Percentiles rank a stretch among this genome's conserved stretches.
These are phyloP conservation scores for Rhopalosiphum padi DNA, from an alignment of 1,140 invertebrate species.

Conservation along the genomic window DNA sequence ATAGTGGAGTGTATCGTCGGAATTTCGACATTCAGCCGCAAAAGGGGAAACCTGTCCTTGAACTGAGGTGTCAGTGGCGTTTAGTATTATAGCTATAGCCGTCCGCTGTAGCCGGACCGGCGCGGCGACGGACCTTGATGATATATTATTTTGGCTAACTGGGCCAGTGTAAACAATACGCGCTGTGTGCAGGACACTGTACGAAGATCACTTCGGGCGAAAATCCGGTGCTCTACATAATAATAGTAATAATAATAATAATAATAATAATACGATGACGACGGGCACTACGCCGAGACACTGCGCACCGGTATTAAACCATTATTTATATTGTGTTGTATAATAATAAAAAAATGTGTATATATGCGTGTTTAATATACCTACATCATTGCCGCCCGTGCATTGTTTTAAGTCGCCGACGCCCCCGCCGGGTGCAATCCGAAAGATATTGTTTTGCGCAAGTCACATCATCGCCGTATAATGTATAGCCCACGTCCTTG, in stretches of 20 bases:
- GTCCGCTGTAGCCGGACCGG: background rate
- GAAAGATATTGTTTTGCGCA: background rate
- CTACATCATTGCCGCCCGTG: background rate
- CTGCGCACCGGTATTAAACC: background rate
- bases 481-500: background rate
- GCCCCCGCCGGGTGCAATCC: background rate
- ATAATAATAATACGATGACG: background rate
- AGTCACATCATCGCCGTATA: background rate
- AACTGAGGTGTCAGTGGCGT: slow-evolving; percentile 3
- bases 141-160: slow-evolving; percentile 16
- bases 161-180: slow-evolving; percentile 39
- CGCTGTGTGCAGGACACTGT: background rate
- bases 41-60: slow-evolving; percentile 10
- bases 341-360: background rate
- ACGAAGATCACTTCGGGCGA: background rate
- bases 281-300: background rate
- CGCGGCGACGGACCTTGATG: slow-evolving; percentile 9
- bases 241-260: background rate
- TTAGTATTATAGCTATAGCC: background rate
- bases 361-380: background rate
- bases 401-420: slow-evolving; percentile 1
- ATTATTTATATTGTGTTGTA: slow-evolving; percentile 16
- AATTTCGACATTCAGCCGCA: background rate
- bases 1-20: background rate
- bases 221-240: slow-evolving; percentile 47